phyloP scores from a whole-genome alignment of 2,113 vertebrate genomes.

The Dipodomys spectabilis region DNA sequence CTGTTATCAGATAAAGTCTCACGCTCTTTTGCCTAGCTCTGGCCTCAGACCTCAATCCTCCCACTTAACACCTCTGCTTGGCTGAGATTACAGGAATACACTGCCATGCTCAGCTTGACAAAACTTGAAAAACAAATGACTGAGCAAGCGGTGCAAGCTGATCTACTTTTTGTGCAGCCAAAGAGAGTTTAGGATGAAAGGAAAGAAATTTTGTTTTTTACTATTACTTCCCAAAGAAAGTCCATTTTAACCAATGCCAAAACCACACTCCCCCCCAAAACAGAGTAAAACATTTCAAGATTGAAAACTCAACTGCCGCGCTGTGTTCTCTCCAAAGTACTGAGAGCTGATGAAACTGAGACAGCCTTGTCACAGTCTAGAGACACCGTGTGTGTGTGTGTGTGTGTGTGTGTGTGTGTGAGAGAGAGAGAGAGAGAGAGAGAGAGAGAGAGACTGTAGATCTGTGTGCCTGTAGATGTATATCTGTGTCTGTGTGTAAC shows the following conservation, averaged over 20 bases:
- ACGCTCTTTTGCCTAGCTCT: too few relatives aligned
- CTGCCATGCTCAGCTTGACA: too few relatives aligned
- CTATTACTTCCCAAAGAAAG: slow-evolving; percentile 9
- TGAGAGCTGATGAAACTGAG: not conserved
- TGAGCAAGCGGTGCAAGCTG: not conserved
- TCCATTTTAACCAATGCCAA: not conserved
- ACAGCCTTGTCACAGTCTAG: not conserved
- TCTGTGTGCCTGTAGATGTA: not conserved
- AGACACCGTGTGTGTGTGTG: not conserved
- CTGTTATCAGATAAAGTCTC: too few relatives aligned
- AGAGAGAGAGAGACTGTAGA: too few relatives aligned
- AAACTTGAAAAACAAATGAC: not conserved
- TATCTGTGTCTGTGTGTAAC: not conserved
- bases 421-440: too few relatives aligned
- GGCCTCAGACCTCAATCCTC: too few relatives aligned
- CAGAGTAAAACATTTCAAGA: slow-evolving; percentile 16
- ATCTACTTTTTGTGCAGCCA: not conserved
- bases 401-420: not conserved
- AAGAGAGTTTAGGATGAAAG: not conserved
- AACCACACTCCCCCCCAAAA: not conserved
- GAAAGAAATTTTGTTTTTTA: not conserved
- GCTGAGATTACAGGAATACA: too few relatives aligned
- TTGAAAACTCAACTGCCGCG: not conserved
- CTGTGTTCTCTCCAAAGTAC: not conserved
- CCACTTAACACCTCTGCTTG: too few relatives aligned